phyloP scores from a whole-genome alignment of 2,888 invertebrate species.

The Parasteatoda lunata region DNA sequence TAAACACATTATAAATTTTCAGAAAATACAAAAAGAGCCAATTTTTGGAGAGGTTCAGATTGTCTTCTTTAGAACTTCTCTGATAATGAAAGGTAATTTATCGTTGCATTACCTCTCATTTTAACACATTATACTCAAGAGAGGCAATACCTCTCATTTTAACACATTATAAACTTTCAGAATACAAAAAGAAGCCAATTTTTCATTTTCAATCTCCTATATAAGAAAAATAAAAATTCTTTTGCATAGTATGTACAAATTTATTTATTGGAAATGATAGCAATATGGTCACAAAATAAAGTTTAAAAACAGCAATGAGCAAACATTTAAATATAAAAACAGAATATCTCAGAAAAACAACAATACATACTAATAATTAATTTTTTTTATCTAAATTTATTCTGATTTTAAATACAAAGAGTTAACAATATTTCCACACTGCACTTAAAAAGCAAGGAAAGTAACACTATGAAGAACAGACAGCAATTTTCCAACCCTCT shows the following conservation, averaged over 20 bases:
- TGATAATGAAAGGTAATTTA: too few relatives aligned
- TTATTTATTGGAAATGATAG: background rate
- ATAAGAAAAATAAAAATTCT: background rate
- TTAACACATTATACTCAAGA: too few relatives aligned
- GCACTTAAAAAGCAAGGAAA: conserved; percentile 29
- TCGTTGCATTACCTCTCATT: too few relatives aligned
- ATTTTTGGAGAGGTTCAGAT: too few relatives aligned
- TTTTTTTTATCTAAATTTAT: conserved; percentile 31
- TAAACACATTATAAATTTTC: too few relatives aligned
- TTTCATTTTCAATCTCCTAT: too few relatives aligned
- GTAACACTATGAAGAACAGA: conserved; percentile 14
- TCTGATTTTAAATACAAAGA: conserved; percentile 23
- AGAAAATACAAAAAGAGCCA: too few relatives aligned
- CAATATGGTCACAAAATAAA: background rate
- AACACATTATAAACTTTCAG: too few relatives aligned
- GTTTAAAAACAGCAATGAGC: background rate
- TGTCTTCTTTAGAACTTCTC: too few relatives aligned
- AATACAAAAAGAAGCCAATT: too few relatives aligned
- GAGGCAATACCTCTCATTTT: too few relatives aligned
- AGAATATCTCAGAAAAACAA: conserved; percentile 9
- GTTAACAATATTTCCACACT: conserved; percentile 29
- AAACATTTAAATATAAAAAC: conserved; percentile 1
- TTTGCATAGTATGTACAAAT: background rate
- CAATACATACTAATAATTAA: conserved; percentile 6
- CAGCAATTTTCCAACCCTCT: conserved; percentile 22